Evolutionary conservation across 2,113 vertebrate species (phyloP).

Genomic region (Dascyllus trimaculatus): DNA sequence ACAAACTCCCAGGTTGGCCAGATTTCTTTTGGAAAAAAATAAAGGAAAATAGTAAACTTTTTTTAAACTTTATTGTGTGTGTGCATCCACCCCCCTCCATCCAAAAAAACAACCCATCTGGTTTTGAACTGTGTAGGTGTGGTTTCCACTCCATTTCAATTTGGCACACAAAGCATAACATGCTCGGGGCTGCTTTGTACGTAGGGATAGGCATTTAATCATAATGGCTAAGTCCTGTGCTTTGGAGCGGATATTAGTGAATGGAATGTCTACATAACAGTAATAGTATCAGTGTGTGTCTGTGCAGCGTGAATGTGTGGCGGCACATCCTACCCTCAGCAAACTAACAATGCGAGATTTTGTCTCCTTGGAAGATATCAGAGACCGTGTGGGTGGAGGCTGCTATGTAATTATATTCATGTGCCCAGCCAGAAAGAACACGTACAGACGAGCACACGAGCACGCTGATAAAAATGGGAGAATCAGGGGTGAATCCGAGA

Average conservation of each 20-base stretch:
- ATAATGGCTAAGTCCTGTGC: background rate
- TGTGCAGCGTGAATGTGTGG: conserved; percentile 34
- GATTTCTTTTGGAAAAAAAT: background rate
- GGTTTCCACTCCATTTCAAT: conserved; percentile 7
- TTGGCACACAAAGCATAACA: background rate
- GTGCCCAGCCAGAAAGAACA: conserved; percentile 48
- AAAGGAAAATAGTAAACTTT: too few species aligned
- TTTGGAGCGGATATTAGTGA: conserved; percentile 35
- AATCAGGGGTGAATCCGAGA: conserved; percentile 61
- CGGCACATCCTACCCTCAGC: conserved; percentile 40
- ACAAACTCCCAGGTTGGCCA: background rate
- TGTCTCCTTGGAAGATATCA: conserved; percentile 66
- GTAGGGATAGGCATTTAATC: background rate
- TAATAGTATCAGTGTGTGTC: conserved; percentile 33
- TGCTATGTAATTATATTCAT: conserved; percentile 76
- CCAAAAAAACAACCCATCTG: background rate
- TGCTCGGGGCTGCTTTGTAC: background rate
- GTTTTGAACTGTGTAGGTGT: background rate
- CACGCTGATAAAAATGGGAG: conserved; percentile 43
- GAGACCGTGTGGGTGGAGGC: conserved; percentile 61
- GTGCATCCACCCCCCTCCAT: too few species aligned
- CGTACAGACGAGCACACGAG: conserved; percentile 26
- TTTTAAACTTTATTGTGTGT: too few species aligned
- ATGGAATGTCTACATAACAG: conserved; percentile 30
- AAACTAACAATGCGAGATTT: conserved; percentile 61